Conservation (phyloP, 2,888 invertebrate genomes). For the Ochropleura leucogaster region DNA sequence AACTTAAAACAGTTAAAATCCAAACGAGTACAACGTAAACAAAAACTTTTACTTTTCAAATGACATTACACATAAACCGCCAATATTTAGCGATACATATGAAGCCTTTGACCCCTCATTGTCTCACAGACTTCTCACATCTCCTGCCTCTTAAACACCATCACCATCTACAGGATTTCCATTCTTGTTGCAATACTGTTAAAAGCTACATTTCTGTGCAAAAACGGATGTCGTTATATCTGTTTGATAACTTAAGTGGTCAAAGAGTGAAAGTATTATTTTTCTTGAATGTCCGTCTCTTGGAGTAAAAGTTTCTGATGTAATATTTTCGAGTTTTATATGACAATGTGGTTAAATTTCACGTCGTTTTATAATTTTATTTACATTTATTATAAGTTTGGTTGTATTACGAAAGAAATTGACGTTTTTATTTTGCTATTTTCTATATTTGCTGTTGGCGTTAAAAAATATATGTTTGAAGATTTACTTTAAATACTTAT, state of each 20-base stretch:
- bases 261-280: constrained; percentile 86
- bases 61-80: constrained; percentile 57
- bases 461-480: background rate
- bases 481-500: background rate
- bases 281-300: constrained; percentile 84
- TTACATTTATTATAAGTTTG: constrained; percentile 51
- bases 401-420: background rate
- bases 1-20: background rate
- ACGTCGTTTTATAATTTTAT: constrained; percentile 59
- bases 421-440: background rate
- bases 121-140: constrained; percentile 73
- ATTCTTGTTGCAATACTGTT: constrained; percentile 36
- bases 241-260: constrained; percentile 66
- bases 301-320: constrained; percentile 87
- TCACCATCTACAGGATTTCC: constrained; percentile 37
- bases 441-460: background rate
- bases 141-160: constrained; percentile 52
- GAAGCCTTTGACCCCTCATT: constrained; percentile 84
- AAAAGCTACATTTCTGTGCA: constrained; percentile 62
- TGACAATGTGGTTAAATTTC: constrained; percentile 67
- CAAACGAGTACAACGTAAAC: constrained; percentile 10
- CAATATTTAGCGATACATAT: constrained; percentile 66
- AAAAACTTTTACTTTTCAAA: constrained; percentile 64
- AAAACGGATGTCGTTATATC: constrained; percentile 58
- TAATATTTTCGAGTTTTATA: constrained; percentile 80